phyloP scores from a whole-genome alignment of 2,888 invertebrate species.

The Deladenus siricidicola region DNA sequence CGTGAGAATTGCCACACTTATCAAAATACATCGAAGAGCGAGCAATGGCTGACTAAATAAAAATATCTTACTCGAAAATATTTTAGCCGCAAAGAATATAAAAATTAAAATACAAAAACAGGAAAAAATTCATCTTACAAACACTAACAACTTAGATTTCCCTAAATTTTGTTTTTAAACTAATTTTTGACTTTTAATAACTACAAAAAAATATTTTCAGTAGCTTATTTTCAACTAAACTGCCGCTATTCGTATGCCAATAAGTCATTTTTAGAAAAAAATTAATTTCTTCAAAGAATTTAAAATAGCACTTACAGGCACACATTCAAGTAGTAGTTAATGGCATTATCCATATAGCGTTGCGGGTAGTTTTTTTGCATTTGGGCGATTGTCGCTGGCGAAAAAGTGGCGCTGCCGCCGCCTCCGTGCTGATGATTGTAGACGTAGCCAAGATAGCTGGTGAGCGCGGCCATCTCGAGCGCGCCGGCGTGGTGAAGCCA shows the following conservation, averaged over 20 bases:
- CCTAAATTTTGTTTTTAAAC: no score
- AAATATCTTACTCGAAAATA: no score
- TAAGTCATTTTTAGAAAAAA: neutral
- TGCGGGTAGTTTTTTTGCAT: conserved; percentile 58
- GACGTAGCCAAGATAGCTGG: conserved; percentile 25
- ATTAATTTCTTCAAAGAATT: neutral
- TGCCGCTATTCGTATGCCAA: no score
- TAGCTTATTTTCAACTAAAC: no score
- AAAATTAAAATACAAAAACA: no score
- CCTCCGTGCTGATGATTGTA: neutral
- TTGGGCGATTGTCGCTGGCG: conserved; percentile 7
- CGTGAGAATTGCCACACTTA: conserved; percentile 59
- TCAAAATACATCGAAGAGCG: conserved; percentile 22
- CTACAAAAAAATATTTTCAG: no score
- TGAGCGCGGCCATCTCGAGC: conserved; percentile 56
- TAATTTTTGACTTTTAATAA: no score
- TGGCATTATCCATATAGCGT: conserved; percentile 85
- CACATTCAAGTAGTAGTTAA: conserved; percentile 77
- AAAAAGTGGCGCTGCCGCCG: neutral
- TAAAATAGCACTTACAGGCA: conserved; percentile 76
- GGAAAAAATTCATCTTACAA: no score
- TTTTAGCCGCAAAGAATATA: no score
- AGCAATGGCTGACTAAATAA: conserved; percentile 27
- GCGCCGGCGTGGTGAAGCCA: conserved; percentile 76
- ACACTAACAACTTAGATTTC: no score